Base-by-base conservation (phyloP, 2,797 vertebrate genomes). In the Lepilemur ruficaudatus region DNA sequence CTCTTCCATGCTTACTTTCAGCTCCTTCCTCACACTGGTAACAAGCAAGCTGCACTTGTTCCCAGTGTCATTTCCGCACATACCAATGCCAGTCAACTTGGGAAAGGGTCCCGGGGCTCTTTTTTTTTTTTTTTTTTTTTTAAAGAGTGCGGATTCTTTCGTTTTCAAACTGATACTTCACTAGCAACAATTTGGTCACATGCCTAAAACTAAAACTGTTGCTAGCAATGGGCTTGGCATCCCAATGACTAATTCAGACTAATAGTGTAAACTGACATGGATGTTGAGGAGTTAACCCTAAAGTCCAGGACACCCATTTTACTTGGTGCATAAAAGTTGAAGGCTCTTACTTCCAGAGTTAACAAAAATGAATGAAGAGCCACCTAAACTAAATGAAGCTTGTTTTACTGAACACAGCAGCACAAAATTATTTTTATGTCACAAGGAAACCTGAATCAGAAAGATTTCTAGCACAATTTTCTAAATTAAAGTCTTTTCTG, bases 401-500 rank as follows among this genome's bases (percentile, higher is more conserved):
- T 73, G 30, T 79, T 90, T 93, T 43, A 46, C 22, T 72, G 8
- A 10, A 57, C 0, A 25, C 2, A 85, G 43, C 3, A 61, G 15
- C 76, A 93, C 25, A 57, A 55, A 81, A 89, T 83, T 57, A 83
- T 70, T 81, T 94, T 92, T 73, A 78, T 73, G n/a, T 1, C 38
- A 61, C 32, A 32, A 43, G 43, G 76, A 88, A 95, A 83, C 9
- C 48, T 52, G 4, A 14, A 41, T 85, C 61, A 52, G 75, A 76
- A 80, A 87, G 43, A 96, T 93, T 93, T 87, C 81, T n/a, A 87
- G 69, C 41, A 73, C n/a, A 86, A 5, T 82, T 94, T 92, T 81
- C n/a, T 43, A 95, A 41, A 93, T 72, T 38, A 95, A 94, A 91
- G 9, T 91, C 48, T 75, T 75, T 82, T 93, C 70, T 50, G 32